Conservation (phyloP, 2,888 invertebrate species). For the Dynastes grantii region DNA sequence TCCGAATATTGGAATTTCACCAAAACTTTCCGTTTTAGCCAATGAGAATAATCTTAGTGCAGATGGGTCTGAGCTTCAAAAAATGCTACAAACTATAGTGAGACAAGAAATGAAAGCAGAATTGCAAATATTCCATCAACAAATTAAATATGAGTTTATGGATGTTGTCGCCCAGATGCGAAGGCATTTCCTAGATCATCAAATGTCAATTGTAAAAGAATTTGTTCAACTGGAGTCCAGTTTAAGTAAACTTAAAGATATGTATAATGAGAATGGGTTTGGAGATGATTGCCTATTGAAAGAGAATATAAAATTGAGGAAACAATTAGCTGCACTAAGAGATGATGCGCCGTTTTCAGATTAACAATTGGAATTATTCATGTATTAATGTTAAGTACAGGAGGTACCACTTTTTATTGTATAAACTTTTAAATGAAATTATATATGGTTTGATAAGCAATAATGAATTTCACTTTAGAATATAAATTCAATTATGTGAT, state of each 20-base stretch:
- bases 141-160: slow-evolving; percentile 60
- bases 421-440: slow-evolving; percentile 17
- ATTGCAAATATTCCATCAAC: slow-evolving; percentile 58
- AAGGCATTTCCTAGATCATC: slow-evolving; percentile 62
- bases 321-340: slow-evolving; percentile 62
- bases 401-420: slow-evolving; percentile 26
- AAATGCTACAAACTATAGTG: not conserved
- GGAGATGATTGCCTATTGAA: slow-evolving; percentile 62
- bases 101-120: slow-evolving; percentile 14
- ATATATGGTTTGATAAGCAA: not conserved
- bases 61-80: not conserved
- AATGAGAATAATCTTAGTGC: slow-evolving; percentile 12
- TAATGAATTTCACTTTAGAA: not conserved
- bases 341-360: slow-evolving; percentile 52
- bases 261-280: slow-evolving; percentile 63
- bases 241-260: slow-evolving; percentile 58
- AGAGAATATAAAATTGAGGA: slow-evolving; percentile 41
- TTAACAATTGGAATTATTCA: slow-evolving; percentile 34
- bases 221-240: slow-evolving; percentile 64
- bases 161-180: slow-evolving; percentile 60
- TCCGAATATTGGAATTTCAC: slow-evolving; percentile 14
- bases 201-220: slow-evolving; percentile 65
- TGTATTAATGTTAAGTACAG: slow-evolving; percentile 37
- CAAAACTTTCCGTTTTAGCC: slow-evolving; percentile 19
- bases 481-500: slow-evolving; percentile 17